Base-by-base conservation (phyloP, 2,797 vertebrate genomes). In the Onychomys leucogaster region DNA sequence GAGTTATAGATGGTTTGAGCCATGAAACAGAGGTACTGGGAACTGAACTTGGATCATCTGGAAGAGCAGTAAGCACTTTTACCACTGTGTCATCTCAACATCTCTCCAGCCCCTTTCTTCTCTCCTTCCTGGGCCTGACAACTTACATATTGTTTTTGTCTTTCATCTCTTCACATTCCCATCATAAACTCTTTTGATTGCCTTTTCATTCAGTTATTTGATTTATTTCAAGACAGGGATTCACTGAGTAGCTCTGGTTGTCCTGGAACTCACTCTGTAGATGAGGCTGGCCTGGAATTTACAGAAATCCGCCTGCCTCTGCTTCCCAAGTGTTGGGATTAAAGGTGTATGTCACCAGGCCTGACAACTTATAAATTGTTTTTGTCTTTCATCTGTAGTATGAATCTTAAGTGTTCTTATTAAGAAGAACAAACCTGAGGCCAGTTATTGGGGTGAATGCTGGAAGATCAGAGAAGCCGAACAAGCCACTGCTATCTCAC, bases 341-440 rank as follows among this genome's bases (percentile, higher is more conserved):
- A 32, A 63, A 46, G 41, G 59, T 63, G 27, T 10, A 37, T 29
- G 81, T 16, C 14, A 61, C 27, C 81, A 59, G 55, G 2, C n/a
- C 52, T 57, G 52, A 25, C 19, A n/a, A 23, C 5, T 57, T 46
- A 34, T 23, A 32, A 78, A 83, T 61, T 86, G 34, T 61, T 23
- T 85, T 85, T 82, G 52, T 52, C 52, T 52, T 63, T 95, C 81
- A 63, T n/a, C n/a, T n/a, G n/a, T n/a, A n/a, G n/a, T n/a, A n/a
- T n/a, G n/a, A n/a, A n/a, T n/a, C n/a, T n/a, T n/a, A n/a, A n/a
- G n/a, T n/a, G n/a, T n/a, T n/a, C n/a, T n/a, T n/a, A n/a, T n/a
- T n/a, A n/a, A n/a, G n/a, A n/a, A n/a, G n/a, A n/a, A n/a, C n/a
- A n/a, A n/a, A n/a, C n/a, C n/a, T n/a, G n/a, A n/a, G n/a, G n/a